Conservation (phyloP, 2,797 vertebrate genomes). For the Pyrocephalus nanus region DNA sequence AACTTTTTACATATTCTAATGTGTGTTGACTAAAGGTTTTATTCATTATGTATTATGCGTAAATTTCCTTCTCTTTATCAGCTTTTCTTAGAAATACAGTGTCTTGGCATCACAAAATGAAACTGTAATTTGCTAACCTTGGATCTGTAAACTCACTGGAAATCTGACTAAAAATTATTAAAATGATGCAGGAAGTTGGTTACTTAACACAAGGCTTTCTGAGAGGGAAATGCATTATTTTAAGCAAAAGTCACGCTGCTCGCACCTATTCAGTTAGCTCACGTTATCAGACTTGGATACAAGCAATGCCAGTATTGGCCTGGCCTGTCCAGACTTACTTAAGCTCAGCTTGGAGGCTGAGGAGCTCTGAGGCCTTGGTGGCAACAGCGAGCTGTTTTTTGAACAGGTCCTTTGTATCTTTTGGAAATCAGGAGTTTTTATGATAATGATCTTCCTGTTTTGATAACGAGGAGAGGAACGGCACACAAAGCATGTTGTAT, state of each 20-base stretch:
- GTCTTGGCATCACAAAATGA: background rate
- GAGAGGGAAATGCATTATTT: background rate
- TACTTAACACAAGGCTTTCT: background rate
- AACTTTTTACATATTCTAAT: background rate
- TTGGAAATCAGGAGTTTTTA: background rate
- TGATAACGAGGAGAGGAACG: background rate
- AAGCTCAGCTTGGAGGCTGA: background rate
- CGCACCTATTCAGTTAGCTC: fast-evolving
- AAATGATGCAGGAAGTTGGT: background rate
- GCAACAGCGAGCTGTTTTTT: background rate
- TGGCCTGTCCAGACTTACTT: background rate
- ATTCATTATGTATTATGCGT: fast-evolving
- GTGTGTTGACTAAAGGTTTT: background rate
- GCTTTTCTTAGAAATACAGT: background rate
- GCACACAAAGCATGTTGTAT: background rate
- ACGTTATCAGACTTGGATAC: background rate
- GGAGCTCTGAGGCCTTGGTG: background rate
- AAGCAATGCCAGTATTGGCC: background rate
- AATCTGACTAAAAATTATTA: background rate
- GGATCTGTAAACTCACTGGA: background rate
- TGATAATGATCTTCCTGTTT: background rate
- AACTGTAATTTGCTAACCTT: background rate
- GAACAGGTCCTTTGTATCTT: background rate
- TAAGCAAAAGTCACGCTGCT: background rate
- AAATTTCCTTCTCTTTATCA: background rate